Conservation (phyloP, 2,797 vertebrate species). For the Chromis chromis region DNA sequence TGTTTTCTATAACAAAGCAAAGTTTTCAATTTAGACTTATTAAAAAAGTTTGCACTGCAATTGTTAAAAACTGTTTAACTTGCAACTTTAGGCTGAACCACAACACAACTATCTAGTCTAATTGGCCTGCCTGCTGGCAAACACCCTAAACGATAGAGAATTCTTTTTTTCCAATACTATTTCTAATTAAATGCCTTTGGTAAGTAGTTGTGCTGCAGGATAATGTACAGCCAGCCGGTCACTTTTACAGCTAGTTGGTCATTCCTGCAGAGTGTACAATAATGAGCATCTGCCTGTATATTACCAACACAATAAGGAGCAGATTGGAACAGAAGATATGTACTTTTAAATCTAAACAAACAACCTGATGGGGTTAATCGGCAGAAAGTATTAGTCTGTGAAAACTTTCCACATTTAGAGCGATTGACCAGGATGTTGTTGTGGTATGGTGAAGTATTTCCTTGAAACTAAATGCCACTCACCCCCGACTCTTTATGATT, state of each 20-base stretch:
- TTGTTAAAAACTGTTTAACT: conserved; percentile 21
- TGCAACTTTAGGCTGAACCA: conserved; percentile 21
- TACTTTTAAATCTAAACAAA: conserved; percentile 8
- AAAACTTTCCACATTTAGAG: too few relatives aligned
- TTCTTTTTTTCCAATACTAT: conserved; percentile 5
- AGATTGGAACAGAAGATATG: conserved; percentile 3
- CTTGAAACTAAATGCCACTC: neutral
- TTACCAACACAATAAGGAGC: neutral
- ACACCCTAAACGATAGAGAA: conserved; percentile 22
- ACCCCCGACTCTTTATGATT: neutral
- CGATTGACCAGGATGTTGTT: neutral
- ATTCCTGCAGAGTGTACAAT: conserved; percentile 28
- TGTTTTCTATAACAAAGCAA: neutral
- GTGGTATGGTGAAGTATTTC: neutral
- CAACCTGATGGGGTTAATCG: neutral
- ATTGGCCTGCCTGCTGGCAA: conserved; percentile 15
- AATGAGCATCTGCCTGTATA: conserved; percentile 41
- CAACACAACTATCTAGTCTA: conserved; percentile 12
- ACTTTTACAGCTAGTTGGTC: conserved; percentile 40
- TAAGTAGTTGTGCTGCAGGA: conserved; percentile 15
- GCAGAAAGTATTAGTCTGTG: neutral
- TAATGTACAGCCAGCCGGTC: conserved; percentile 15
- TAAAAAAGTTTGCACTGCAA: neutral
- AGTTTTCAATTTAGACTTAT: conserved; percentile 11
- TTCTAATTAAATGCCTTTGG: conserved; percentile 19